Base-by-base conservation (phyloP, 2,797 vertebrate species). In the Spatula versicolor region DNA sequence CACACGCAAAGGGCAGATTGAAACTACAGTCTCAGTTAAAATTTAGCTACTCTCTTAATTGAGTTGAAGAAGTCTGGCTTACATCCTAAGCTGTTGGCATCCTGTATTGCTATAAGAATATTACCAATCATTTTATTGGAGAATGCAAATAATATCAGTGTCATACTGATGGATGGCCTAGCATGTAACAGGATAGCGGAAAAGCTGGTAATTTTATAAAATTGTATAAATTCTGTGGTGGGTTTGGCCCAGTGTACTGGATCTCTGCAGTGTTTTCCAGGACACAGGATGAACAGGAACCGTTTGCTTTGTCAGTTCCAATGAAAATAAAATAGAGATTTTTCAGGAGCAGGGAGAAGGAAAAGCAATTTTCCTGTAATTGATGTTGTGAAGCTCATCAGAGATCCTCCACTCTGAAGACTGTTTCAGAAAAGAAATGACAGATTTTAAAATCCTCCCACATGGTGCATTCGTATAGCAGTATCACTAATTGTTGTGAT, bases 141-240 rank as follows among this genome's bases (percentile, higher is more conserved):
- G 59, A 95, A 92, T 56, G 77, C 76, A 91, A 89, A 86, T 81
- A 90, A 64, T 71, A 66, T 88, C 83, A 78, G 13, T 72, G 15
- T 68, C 74, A 75, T 50, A 45, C 41, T 75, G 89, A 88, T 23
- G 31, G 54, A 83, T 74, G 22, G 48, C 59, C 68, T 52, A 72
- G 31, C 22, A 18, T 33, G 17, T 37, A 92, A 41, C 52, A 85
- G 63, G 52, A 56, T 55, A 13, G 58, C 46, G n/a, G 20, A 3
- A 80, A 89, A 93, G 30, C 50, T 78, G 48, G 33, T 79, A 64
- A 79, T 90, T 83, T 75, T 80, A 80, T 73, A 72, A 68, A 54
- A 87, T 22, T 30, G 62, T 30, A 37, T 52, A 45, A 52, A 85
- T 79, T 39, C 69, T 67, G 16, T 30, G 69, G 7, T 62, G 46